These are phyloP conservation scores for Drosophila melanica DNA, from an alignment of 1,140 invertebrate genomes.

Conservation along the genomic window DNA sequence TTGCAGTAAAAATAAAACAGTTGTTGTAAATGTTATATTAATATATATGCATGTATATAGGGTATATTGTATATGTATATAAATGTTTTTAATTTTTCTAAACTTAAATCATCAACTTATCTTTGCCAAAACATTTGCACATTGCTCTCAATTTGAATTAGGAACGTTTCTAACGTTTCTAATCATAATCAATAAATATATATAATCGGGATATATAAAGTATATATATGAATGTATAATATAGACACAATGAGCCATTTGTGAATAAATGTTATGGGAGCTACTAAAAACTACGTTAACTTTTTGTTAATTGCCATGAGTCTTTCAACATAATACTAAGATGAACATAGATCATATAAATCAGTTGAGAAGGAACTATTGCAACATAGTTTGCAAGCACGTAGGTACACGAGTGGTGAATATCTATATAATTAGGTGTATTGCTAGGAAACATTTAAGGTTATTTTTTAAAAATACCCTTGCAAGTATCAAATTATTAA, in stretches of 20 bases:
- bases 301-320: constrained; percentile 49
- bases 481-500: neutral
- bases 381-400: constrained; percentile 24
- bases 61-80: constrained; percentile 49
- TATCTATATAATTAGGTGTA: constrained; percentile 19
- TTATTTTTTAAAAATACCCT: neutral
- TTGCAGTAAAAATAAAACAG: constrained; percentile 43
- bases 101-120: constrained; percentile 17
- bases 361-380: constrained; percentile 41
- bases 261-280: constrained; percentile 2
- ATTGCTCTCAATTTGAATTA: constrained; percentile 39
- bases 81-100: constrained; percentile 3
- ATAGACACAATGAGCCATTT: constrained; percentile 18
- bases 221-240: constrained; percentile 3
- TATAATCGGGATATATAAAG: constrained; percentile 18
- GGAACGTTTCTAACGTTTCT: constrained; percentile 21
- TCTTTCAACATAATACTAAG: constrained; percentile 43
- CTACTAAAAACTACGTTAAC: constrained; percentile 52
- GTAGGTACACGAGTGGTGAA: constrained; percentile 24
- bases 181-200: constrained; percentile 23
- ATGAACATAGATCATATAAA: constrained; percentile 22
- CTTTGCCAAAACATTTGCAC: constrained; percentile 32
- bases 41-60: constrained; percentile 45
- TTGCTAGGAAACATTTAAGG: constrained; percentile 37
- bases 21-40: constrained; percentile 16